These are phyloP conservation scores for Tragulus kanchil DNA, from an alignment of 2,113 vertebrate genomes.

Conservation along the genomic window DNA sequence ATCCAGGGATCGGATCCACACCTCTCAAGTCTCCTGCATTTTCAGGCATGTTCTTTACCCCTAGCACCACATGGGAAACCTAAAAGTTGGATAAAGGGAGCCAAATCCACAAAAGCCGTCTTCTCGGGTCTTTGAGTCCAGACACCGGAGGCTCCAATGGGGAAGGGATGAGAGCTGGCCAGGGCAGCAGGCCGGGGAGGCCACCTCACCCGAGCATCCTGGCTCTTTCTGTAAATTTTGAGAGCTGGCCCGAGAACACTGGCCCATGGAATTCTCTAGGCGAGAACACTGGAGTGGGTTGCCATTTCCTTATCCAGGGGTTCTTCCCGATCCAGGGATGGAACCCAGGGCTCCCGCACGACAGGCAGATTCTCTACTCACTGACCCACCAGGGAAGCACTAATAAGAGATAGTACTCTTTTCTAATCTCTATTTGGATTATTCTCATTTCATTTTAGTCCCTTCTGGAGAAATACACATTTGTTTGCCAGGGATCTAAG, in stretches of 20 bases:
- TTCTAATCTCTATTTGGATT: background rate
- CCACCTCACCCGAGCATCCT: no score
- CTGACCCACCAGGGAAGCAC: background rate
- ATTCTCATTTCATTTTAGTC: conserved; percentile 56
- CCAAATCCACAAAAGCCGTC: no score
- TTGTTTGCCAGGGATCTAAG: background rate
- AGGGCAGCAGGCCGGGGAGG: no score
- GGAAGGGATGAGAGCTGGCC: no score
- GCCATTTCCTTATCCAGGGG: background rate
- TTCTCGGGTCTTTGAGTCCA: no score
- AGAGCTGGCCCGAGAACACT: no score
- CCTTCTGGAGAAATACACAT: background rate
- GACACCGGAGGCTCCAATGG: no score
- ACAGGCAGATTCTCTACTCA: background rate
- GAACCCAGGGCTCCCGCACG: background rate
- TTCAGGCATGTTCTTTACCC: background rate
- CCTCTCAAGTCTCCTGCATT: accelerated
- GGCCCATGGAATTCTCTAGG: accelerated
- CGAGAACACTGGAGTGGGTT: background rate
- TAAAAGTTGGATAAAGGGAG: no score
- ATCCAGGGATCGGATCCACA: background rate
- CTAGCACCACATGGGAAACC: background rate
- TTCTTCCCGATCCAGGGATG: background rate
- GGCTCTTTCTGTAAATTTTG: no score
- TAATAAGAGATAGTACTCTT: background rate